phyloP scores from a whole-genome alignment of 2,888 invertebrate genomes.

The Caradrina clavipalpis region DNA sequence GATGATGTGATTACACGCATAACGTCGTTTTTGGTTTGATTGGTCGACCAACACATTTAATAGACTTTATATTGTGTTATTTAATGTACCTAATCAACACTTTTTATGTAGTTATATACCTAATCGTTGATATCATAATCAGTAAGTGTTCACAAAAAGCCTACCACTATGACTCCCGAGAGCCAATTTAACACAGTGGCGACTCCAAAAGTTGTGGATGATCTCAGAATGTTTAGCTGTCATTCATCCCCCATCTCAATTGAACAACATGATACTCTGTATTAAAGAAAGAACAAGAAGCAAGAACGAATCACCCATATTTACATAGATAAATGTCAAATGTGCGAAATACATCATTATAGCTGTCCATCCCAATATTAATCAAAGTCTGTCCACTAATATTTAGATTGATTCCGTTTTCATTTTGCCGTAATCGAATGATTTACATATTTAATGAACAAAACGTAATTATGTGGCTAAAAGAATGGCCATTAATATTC shows the following conservation, averaged over 20 bases:
- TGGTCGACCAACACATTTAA: conserved; percentile 1
- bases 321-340: not conserved
- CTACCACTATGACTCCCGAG: no score
- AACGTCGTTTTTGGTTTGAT: conserved; percentile 22
- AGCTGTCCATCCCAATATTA: conserved; percentile 9
- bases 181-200: no score
- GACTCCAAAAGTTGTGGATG: not conserved
- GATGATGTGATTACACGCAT: conserved; percentile 37
- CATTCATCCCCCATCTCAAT: not conserved
- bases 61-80: conserved; percentile 2
- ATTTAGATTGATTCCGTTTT: conserved; percentile 33
- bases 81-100: not conserved
- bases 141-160: not conserved
- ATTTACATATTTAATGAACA: conserved; percentile 49
- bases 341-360: not conserved
- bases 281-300: not conserved
- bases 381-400: conserved; percentile 28
- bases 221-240: not conserved
- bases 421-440: conserved; percentile 19
- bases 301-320: no score
- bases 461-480: conserved; percentile 24
- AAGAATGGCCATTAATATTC: conserved; percentile 15
- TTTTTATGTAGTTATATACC: not conserved
- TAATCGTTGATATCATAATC: not conserved
- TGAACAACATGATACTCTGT: not conserved